Evolutionary conservation across 2,113 vertebrate species (phyloP).

Genomic region (Bambusicola thoracicus): DNA sequence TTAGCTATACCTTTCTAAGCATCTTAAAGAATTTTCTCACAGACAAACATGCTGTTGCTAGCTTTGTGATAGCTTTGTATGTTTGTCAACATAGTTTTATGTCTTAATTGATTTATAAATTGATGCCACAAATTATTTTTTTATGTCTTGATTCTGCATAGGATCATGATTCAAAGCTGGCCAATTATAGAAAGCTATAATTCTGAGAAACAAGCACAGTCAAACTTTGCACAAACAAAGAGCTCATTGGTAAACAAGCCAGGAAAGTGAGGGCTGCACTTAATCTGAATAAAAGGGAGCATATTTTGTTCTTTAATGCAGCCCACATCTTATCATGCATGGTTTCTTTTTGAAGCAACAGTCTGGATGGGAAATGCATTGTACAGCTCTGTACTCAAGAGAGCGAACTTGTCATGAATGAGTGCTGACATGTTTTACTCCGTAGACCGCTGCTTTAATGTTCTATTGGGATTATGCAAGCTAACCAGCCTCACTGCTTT

Average conservation of each 20-base stretch:
- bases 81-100: background rate
- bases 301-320: background rate
- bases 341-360: background rate
- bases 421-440: background rate
- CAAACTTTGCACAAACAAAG: slow-evolving; percentile 13
- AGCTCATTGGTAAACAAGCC: background rate
- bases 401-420: background rate
- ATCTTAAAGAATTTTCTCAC: background rate
- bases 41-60: background rate
- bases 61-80: background rate
- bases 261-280: background rate
- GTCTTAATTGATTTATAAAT: slow-evolving; percentile 12
- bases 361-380: background rate
- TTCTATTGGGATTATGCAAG: background rate
- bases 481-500: background rate
- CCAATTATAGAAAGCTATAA: background rate
- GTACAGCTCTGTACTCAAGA: background rate
- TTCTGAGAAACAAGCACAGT: slow-evolving; percentile 40
- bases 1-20: slow-evolving; percentile 11
- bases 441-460: background rate
- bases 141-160: slow-evolving; percentile 14
- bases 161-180: slow-evolving; percentile 10
- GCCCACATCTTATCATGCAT: background rate
- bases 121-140: background rate
- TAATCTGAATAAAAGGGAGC: slow-evolving; percentile 1